Evolutionary conservation across 2,113 vertebrate genomes (phyloP).

Genomic region (Gambusia affinis): DNA sequence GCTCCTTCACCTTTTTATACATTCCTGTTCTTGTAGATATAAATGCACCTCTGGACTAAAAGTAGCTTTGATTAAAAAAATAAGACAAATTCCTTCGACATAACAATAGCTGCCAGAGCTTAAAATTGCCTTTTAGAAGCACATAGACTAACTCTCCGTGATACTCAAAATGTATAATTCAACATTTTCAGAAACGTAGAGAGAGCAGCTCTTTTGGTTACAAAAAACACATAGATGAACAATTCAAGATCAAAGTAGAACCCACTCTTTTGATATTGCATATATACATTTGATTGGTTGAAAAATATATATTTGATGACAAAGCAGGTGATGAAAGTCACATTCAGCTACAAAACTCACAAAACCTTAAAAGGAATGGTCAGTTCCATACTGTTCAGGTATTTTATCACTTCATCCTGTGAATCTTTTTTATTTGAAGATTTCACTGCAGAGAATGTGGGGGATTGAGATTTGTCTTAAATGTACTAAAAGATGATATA

Average conservation of each 20-base stretch:
- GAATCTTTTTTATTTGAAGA: conserved; percentile 52
- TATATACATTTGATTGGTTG: conserved; percentile 28
- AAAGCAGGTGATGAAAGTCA: conserved; percentile 43
- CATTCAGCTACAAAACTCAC: conserved; percentile 43
- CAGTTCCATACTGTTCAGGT: conserved; percentile 16
- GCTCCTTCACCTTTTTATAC: conserved; percentile 53
- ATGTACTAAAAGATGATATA: conserved; percentile 26
- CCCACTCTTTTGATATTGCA: conserved; percentile 19
- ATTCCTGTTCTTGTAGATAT: conserved; percentile 42
- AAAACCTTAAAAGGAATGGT: conserved; percentile 14
- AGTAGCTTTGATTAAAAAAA: conserved; percentile 62
- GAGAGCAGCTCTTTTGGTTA: conserved; percentile 7
- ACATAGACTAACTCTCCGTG: background rate
- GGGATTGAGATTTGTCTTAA: conserved; percentile 43
- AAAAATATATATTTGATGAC: conserved; percentile 41
- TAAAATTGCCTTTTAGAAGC: conserved; percentile 5
- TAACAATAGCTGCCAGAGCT: conserved; percentile 41
- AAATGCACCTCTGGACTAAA: conserved; percentile 41
- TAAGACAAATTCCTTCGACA: conserved; percentile 37
- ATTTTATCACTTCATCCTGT: conserved; percentile 33
- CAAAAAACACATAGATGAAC: background rate
- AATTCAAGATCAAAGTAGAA: conserved; percentile 14
- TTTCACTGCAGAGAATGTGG: conserved; percentile 53
- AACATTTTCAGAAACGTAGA: conserved; percentile 6
- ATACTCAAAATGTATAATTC: conserved; percentile 16